Conservation (phyloP, 2,888 invertebrate species). For the Drosophila conformis region DNA sequence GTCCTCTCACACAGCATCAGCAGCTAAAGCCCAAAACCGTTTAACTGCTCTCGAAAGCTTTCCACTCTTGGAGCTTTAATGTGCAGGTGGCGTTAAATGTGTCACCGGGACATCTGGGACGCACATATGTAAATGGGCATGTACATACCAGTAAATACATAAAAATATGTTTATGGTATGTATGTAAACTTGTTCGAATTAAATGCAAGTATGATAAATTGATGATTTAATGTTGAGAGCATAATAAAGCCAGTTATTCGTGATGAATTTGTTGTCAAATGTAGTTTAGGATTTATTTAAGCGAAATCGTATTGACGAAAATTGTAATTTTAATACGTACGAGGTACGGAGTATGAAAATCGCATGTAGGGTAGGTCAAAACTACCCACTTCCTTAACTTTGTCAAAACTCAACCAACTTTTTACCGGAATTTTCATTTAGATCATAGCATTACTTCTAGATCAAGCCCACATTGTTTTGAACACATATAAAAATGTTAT, state of each 20-base stretch:
- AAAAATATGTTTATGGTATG: neutral
- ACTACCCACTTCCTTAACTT: neutral
- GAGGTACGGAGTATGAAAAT: neutral
- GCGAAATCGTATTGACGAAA: neutral
- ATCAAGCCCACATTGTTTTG: neutral
- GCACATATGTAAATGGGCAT: conserved; percentile 1
- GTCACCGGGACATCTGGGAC: conserved; percentile 71
- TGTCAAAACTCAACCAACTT: neutral
- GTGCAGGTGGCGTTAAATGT: conserved; percentile 67
- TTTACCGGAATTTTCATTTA: neutral
- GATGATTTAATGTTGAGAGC: conserved; percentile 1
- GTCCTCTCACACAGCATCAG: conserved; percentile 60
- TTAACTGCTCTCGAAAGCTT: conserved; percentile 61
- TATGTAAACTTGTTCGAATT: neutral
- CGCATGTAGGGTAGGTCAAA: neutral
- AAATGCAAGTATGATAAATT: neutral
- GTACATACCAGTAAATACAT: conserved; percentile 9
- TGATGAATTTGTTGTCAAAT: neutral
- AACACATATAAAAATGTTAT: neutral
- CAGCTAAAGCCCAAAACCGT: conserved; percentile 49
- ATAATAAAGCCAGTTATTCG: neutral
- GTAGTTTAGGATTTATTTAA: neutral
- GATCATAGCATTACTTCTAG: neutral
- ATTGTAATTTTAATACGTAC: neutral
- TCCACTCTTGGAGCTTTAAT: conserved; percentile 40